A percentile compares a stretch with the other conserved stretches of the same genome.
Evolutionary conservation across 2,888 invertebrate genomes (phyloP).

Genomic region (Pelosia muscerda): DNA sequence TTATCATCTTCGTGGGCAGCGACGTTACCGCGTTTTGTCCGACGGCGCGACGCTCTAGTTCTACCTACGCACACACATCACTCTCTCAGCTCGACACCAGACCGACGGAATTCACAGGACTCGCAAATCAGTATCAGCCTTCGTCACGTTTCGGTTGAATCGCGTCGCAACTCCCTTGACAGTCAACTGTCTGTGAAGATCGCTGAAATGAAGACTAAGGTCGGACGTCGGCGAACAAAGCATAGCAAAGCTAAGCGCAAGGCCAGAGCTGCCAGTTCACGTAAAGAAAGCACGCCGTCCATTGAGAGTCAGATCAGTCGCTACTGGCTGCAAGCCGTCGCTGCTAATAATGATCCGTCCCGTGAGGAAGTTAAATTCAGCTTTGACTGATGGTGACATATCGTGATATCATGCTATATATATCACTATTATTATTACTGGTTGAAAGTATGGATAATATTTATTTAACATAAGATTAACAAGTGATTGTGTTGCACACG

Average conservation of each 20-base stretch:
- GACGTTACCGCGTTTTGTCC: conserved; percentile 94
- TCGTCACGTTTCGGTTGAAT: conserved; percentile 94
- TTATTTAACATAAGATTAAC: conserved; percentile 52
- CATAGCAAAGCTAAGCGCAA: conserved; percentile 79
- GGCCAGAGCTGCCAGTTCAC: conserved; percentile 71
- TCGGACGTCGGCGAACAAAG: conserved; percentile 83
- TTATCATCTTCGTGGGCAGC: conserved; percentile 97
- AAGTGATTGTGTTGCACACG: conserved; percentile 64
- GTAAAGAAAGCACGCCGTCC: conserved; percentile 92
- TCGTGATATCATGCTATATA: conserved; percentile 47
- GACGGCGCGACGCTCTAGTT: conserved; percentile 93
- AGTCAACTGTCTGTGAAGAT: conserved; percentile 95
- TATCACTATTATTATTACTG: conserved; percentile 17
- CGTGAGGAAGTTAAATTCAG: conserved; percentile 85
- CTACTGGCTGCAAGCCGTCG: conserved; percentile 88
- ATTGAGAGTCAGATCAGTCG: conserved; percentile 92
- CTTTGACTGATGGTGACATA: conserved; percentile 69
- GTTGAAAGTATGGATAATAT: conserved; percentile 33
- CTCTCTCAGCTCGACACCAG: conserved; percentile 86
- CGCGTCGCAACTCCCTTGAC: conserved; percentile 94
- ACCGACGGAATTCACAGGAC: conserved; percentile 88
- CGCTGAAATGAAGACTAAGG: conserved; percentile 93
- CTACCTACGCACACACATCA: conserved; percentile 80
- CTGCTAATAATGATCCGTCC: conserved; percentile 85
- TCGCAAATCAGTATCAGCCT: conserved; percentile 92